Percentiles rank a stretch among this genome's conserved stretches.
Conservation (phyloP, 2,888 invertebrate species). For the Xylocampa areola region DNA sequence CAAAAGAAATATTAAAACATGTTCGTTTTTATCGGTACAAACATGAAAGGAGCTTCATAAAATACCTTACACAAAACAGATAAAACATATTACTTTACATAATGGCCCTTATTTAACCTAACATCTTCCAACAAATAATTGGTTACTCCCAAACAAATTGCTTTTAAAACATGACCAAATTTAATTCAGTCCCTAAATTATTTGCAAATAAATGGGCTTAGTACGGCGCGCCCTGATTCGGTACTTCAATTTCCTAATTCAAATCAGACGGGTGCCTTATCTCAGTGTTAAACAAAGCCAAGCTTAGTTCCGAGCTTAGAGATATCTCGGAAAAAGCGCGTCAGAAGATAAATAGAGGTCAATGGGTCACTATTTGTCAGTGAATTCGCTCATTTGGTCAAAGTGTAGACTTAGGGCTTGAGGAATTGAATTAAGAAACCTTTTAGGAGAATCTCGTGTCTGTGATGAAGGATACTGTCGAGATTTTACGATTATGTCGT, state of each 20-base stretch:
- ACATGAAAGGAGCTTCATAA: conserved; percentile 4
- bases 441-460: conserved; percentile 35
- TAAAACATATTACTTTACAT: conserved; percentile 24
- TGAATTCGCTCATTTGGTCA: conserved; percentile 58
- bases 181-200: conserved; percentile 70
- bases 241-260: conserved; percentile 78
- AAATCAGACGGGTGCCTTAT: conserved; percentile 73
- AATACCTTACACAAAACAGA: conserved; percentile 8
- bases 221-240: conserved; percentile 61
- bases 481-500: conserved; percentile 19
- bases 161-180: conserved; percentile 64
- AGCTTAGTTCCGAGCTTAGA: conserved; percentile 56
- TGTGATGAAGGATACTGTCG: conserved; percentile 3
- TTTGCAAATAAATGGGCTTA: conserved; percentile 79
- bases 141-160: conserved; percentile 50
- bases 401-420: conserved; percentile 59
- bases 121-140: conserved; percentile 56
- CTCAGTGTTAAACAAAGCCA: conserved; percentile 68
- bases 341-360: conserved; percentile 59
- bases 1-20: background rate
- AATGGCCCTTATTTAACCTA: conserved; percentile 16
- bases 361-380: conserved; percentile 60
- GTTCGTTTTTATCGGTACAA: conserved; percentile 1
- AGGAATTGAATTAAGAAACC: conserved; percentile 62
- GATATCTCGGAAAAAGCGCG: conserved; percentile 53